Evolutionary conservation across 30 jellyfish, hydroid and myxozoan species (phyloP).

Genomic region (Aurelia aurita): DNA sequence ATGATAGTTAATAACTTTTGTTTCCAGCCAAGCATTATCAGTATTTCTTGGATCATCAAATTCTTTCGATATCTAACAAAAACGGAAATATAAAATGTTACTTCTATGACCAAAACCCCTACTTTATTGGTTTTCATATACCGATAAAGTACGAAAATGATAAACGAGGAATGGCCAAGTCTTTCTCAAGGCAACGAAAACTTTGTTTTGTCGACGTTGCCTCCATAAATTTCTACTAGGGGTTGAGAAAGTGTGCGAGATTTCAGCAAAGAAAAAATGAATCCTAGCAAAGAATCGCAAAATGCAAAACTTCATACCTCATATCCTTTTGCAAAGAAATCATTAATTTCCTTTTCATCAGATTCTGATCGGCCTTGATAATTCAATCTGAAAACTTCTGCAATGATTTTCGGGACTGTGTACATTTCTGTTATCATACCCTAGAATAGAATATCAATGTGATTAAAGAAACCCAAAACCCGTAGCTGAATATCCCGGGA

Average conservation of each 20-base stretch:
- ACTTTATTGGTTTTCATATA: too few species aligned
- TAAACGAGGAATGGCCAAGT: too few species aligned
- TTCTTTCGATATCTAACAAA: constrained; percentile 22
- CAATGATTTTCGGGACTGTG: constrained; percentile 7
- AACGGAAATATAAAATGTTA: background rate
- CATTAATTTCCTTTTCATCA: background rate
- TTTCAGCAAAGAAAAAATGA: too few species aligned
- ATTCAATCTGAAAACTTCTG: constrained; percentile 3
- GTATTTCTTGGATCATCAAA: constrained; percentile 78
- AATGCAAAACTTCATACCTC: constrained; percentile 6
- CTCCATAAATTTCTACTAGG: too few species aligned
- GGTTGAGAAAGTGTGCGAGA: too few species aligned
- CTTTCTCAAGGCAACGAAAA: too few species aligned
- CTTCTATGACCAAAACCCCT: too few species aligned
- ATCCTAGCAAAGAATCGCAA: too few species aligned
- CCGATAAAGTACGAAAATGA: too few species aligned
- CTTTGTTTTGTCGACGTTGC: too few species aligned
- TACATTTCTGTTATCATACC: constrained; percentile 16
- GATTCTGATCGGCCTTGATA: background rate
- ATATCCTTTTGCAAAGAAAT: constrained; percentile 3
- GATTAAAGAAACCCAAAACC: too few species aligned
- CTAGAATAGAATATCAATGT: background rate
- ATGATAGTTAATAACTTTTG: constrained; percentile 58
- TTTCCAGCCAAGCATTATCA: constrained; percentile 84
- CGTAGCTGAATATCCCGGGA: too few species aligned